A percentile compares a stretch with the other conserved stretches of the same genome.
Evolutionary conservation across 2,888 invertebrate genomes (phyloP).

Genomic region (Periphyllus acericola): DNA sequence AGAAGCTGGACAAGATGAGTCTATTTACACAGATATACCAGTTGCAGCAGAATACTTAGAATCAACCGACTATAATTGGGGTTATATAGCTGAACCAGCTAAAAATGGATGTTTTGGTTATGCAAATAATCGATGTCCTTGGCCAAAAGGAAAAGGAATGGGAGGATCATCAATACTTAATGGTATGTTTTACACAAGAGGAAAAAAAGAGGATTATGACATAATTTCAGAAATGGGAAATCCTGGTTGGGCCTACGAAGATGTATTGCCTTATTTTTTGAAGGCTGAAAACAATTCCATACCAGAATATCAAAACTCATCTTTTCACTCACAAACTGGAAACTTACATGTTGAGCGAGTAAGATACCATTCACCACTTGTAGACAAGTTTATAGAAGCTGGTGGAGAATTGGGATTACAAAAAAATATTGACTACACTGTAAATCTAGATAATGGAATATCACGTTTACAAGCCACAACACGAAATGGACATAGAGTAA

Average conservation of each 20-base stretch:
- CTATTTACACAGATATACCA: slow-evolving; percentile 72
- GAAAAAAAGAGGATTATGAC: slow-evolving; percentile 65
- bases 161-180: slow-evolving; percentile 71
- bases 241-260: slow-evolving; percentile 68
- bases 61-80: slow-evolving; percentile 76
- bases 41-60: slow-evolving; percentile 71
- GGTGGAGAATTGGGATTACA: slow-evolving; percentile 72
- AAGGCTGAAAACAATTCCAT: slow-evolving; percentile 66
- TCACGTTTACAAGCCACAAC: slow-evolving; percentile 62
- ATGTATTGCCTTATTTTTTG: slow-evolving; percentile 66
- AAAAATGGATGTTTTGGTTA: slow-evolving; percentile 71
- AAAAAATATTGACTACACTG: slow-evolving; percentile 71
- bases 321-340: slow-evolving; percentile 76
- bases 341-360: slow-evolving; percentile 77
- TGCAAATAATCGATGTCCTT: slow-evolving; percentile 65
- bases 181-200: slow-evolving; percentile 70
- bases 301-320: slow-evolving; percentile 63
- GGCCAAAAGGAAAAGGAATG: slow-evolving; percentile 65
- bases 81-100: slow-evolving; percentile 76
- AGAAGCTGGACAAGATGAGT: slow-evolving; percentile 73
- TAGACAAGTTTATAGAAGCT: slow-evolving; percentile 75
- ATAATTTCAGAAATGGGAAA: slow-evolving; percentile 65
- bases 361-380: slow-evolving; percentile 74
- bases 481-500: slow-evolving; percentile 60
- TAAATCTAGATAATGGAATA: slow-evolving; percentile 65